phyloP scores from a whole-genome alignment of 2,797 vertebrate species.

The Remorina albescens region DNA sequence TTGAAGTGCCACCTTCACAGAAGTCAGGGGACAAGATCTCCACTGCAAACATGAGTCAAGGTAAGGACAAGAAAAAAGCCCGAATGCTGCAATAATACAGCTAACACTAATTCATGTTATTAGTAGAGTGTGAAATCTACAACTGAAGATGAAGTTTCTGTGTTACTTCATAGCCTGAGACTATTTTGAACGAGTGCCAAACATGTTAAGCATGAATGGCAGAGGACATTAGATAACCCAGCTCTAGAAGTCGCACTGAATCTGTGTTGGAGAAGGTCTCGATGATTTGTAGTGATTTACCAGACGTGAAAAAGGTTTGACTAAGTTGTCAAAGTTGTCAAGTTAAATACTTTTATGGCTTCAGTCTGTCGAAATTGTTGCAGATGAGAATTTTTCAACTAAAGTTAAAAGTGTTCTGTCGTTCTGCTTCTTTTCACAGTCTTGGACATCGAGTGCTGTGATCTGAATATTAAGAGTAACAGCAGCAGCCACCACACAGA shows the following conservation, averaged over 20 bases:
- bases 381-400: neutral
- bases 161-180: neutral
- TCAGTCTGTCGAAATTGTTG: neutral
- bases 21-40: neutral
- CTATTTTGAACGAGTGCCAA: conserved; percentile 18
- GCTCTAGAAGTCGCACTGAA: neutral
- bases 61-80: conserved; percentile 41
- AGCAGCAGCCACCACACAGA: conserved; percentile 85
- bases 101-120: too few relatives aligned
- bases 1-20: conserved; percentile 13
- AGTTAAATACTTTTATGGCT: neutral
- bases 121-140: neutral
- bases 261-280: neutral
- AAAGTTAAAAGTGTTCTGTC: neutral
- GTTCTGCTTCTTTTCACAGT: conserved; percentile 66
- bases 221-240: conserved; percentile 27
- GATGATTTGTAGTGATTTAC: conserved; percentile 20
- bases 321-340: neutral
- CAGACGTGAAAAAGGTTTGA: neutral
- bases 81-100: neutral
- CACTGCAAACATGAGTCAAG: conserved; percentile 68
- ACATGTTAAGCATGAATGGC: conserved; percentile 27
- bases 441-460: conserved; percentile 83
- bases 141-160: neutral
- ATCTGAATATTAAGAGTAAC: conserved; percentile 86